These are phyloP conservation scores for Hypomecis punctinalis DNA, from an alignment of 2,888 invertebrate genomes.

Conservation along the genomic window DNA sequence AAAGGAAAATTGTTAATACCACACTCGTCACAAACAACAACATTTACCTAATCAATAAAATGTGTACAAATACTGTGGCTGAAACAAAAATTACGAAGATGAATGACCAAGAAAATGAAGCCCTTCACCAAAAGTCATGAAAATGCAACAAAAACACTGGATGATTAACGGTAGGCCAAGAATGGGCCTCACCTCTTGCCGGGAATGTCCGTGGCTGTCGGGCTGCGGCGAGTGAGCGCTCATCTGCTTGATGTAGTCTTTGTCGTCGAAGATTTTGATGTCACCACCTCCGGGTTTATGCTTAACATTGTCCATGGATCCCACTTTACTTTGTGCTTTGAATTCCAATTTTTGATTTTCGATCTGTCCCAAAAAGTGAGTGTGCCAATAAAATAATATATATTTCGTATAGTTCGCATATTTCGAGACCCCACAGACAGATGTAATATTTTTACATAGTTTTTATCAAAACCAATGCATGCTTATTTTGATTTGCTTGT, in stretches of 20 bases:
- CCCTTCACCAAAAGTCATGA: constrained; percentile 62
- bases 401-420: constrained; percentile 30
- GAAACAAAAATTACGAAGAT: constrained; percentile 73
- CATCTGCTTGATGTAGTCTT: constrained; percentile 94
- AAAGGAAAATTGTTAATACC: constrained; percentile 40
- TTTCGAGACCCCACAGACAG: constrained; percentile 40
- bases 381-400: constrained; percentile 69
- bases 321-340: constrained; percentile 96
- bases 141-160: constrained; percentile 55
- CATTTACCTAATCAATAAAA: constrained; percentile 73
- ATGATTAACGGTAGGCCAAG: constrained; percentile 48
- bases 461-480: not conserved
- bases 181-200: constrained; percentile 80
- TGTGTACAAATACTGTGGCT: constrained; percentile 82
- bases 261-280: constrained; percentile 97
- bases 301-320: constrained; percentile 95
- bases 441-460: not conserved
- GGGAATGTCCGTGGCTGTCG: constrained; percentile 69
- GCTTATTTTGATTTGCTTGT: too few relatives aligned
- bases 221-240: constrained; percentile 75
- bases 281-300: constrained; percentile 97
- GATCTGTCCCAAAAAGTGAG: constrained; percentile 87
- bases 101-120: constrained; percentile 51
- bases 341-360: constrained; percentile 96
- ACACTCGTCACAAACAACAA: constrained; percentile 38